Evolutionary conservation across 2,888 invertebrate genomes (phyloP).

Genomic region (Dasysyrphus tricinctus): DNA sequence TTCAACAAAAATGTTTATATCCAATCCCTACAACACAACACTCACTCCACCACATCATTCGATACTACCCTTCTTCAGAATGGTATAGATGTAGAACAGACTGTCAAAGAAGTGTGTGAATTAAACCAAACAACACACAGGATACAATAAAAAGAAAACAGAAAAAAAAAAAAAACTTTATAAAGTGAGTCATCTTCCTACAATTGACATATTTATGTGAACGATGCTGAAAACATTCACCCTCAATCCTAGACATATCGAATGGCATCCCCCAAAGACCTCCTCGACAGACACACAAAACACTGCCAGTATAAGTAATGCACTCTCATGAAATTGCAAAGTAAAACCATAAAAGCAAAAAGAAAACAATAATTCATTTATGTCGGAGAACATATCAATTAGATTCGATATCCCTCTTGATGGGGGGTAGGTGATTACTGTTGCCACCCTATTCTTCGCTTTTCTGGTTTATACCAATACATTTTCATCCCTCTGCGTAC

Average conservation of each 20-base stretch:
- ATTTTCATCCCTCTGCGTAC: constrained; percentile 37
- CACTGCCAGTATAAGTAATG: constrained; percentile 56
- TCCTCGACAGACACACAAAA: constrained; percentile 47
- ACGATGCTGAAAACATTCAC: constrained; percentile 49
- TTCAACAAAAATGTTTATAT: constrained; percentile 41
- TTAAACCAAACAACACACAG: constrained; percentile 15
- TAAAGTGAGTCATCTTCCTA: constrained; percentile 61
- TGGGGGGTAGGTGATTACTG: constrained; percentile 12
- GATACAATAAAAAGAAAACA: not conserved
- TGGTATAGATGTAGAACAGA: constrained; percentile 53
- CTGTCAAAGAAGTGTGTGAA: constrained; percentile 42
- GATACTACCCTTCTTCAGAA: constrained; percentile 2
- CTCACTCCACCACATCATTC: not conserved
- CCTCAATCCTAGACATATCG: constrained; percentile 24
- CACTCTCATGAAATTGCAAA: constrained; percentile 64
- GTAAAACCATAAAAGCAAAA: constrained; percentile 36
- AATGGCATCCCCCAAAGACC: constrained; percentile 23
- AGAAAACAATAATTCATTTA: constrained; percentile 72
- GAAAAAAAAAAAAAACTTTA: constrained; percentile 13
- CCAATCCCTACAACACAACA: not conserved
- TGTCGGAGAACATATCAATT: constrained; percentile 75
- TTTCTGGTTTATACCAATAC: constrained; percentile 17
- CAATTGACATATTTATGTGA: constrained; percentile 66
- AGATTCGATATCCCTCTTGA: constrained; percentile 65
- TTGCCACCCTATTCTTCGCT: constrained; percentile 23